Percentiles rank a stretch among this genome's conserved stretches.
phyloP scores from a whole-genome alignment of 2,797 vertebrate genomes.

The Melanotaenia maccullochi region DNA sequence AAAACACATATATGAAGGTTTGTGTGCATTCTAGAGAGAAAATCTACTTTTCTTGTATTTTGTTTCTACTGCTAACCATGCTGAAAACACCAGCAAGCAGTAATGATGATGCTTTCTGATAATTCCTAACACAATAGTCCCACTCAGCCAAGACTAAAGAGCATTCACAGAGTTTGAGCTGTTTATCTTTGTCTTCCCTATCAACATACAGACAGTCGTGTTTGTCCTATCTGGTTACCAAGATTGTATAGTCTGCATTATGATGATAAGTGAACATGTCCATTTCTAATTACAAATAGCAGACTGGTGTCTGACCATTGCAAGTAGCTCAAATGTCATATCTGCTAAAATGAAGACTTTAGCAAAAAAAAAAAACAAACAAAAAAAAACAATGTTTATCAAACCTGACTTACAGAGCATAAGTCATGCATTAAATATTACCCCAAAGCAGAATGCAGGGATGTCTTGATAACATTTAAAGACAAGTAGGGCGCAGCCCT shows the following conservation, averaged over 20 bases:
- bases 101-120: constrained; percentile 3
- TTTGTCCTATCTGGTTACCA: constrained; percentile 15
- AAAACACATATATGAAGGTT: not conserved
- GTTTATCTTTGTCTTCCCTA: constrained; percentile 9
- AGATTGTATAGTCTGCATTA: constrained; percentile 23
- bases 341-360: no score
- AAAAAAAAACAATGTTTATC: no score
- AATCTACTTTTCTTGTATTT: not conserved
- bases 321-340: no score
- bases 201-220: constrained; percentile 3
- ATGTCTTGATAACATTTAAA: no score
- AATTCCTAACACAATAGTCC: constrained; percentile 16
- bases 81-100: not conserved
- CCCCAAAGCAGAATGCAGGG: no score
- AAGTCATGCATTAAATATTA: no score
- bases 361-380: no score
- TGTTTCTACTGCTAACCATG: not conserved
- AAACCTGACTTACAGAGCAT: no score
- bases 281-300: not conserved
- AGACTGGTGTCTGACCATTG: no score
- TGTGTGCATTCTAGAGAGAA: not conserved
- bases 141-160: not conserved
- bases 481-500: no score
- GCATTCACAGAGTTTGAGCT: not conserved
- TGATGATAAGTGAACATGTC: constrained; percentile 27